A percentile compares a stretch with the other conserved stretches of the same genome.
phyloP scores from a whole-genome alignment of 2,113 vertebrate species.

The Carassius carassius region DNA sequence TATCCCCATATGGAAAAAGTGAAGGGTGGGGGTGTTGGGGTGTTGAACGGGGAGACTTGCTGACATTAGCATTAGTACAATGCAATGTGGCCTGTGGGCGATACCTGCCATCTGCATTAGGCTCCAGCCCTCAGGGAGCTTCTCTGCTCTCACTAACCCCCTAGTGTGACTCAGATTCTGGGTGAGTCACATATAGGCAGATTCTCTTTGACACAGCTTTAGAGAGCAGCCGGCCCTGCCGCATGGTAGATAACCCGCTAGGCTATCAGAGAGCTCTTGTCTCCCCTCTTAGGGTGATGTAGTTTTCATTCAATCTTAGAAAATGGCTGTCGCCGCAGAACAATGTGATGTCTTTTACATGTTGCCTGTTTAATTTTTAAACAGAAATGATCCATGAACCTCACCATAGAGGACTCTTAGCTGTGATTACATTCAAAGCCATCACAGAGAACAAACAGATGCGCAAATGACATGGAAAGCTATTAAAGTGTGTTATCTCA shows the following conservation, averaged over 20 bases:
- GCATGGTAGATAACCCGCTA: slow-evolving; percentile 49
- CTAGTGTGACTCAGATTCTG: slow-evolving; percentile 46
- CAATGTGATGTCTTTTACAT: slow-evolving; percentile 46
- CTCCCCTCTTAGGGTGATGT: slow-evolving; percentile 48
- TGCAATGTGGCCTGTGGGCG: slow-evolving; percentile 95
- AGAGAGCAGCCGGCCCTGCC: slow-evolving; percentile 42
- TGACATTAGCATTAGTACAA: slow-evolving; percentile 99
- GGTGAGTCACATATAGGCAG: slow-evolving; percentile 39
- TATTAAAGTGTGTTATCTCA: slow-evolving; percentile 49
- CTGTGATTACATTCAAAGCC: slow-evolving; percentile 56
- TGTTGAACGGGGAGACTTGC: slow-evolving; percentile 89
- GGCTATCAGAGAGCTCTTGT: slow-evolving; percentile 46
- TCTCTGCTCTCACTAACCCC: slow-evolving; percentile 38
- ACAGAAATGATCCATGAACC: slow-evolving; percentile 57
- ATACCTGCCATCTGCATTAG: slow-evolving; percentile 98
- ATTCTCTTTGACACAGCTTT: slow-evolving; percentile 46
- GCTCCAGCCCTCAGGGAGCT: slow-evolving; percentile 73
- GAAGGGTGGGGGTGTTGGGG: slow-evolving; percentile 66
- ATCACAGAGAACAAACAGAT: slow-evolving; percentile 51
- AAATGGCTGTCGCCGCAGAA: slow-evolving; percentile 52
- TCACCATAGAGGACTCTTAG: slow-evolving; percentile 49
- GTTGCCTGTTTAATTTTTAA: slow-evolving; percentile 56
- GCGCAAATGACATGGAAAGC: slow-evolving; percentile 45
- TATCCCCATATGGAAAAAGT: slow-evolving; percentile 93
- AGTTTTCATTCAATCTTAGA: slow-evolving; percentile 54